phyloP scores from a whole-genome alignment of 2,888 invertebrate species.

The Synanthedon vespiformis region DNA sequence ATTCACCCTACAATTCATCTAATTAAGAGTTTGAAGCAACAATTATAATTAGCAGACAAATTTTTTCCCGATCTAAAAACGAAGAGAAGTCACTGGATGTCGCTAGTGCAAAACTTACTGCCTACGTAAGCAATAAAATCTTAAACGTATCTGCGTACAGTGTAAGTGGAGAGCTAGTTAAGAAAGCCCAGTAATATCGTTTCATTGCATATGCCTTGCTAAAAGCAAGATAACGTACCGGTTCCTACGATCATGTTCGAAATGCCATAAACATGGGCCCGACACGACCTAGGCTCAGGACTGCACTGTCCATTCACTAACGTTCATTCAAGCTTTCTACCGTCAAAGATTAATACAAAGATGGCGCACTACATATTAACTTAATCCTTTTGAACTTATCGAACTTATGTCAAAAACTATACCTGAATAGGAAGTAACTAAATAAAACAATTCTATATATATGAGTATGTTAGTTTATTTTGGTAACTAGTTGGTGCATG shows the following conservation, averaged over 20 bases:
- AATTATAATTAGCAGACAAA: too few species aligned
- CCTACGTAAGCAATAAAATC: background rate
- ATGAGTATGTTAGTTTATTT: too few species aligned
- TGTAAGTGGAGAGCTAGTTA: background rate
- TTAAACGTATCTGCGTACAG: background rate
- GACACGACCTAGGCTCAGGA: slow-evolving; percentile 19
- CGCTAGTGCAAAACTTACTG: background rate
- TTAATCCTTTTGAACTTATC: too few species aligned
- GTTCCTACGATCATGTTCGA: slow-evolving; percentile 12
- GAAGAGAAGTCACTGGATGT: background rate
- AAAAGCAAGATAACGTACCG: slow-evolving; percentile 31
- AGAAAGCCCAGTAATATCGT: slow-evolving; percentile 3
- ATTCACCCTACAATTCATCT: too few species aligned
- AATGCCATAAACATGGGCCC: slow-evolving; percentile 16
- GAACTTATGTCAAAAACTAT: too few species aligned
- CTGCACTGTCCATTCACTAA: slow-evolving; percentile 43
- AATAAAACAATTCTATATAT: too few species aligned
- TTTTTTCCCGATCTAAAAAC: too few species aligned
- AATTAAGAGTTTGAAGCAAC: too few species aligned
- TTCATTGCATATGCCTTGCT: slow-evolving; percentile 6
- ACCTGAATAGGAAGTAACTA: too few species aligned
- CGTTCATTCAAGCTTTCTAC: slow-evolving; percentile 62
- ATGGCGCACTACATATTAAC: background rate
- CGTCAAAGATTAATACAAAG: slow-evolving; percentile 24
- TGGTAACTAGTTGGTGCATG: too few species aligned